These are phyloP conservation scores for Lamellibrachia satsuma DNA, from an alignment of 2,888 invertebrate genomes.

Conservation along the genomic window DNA sequence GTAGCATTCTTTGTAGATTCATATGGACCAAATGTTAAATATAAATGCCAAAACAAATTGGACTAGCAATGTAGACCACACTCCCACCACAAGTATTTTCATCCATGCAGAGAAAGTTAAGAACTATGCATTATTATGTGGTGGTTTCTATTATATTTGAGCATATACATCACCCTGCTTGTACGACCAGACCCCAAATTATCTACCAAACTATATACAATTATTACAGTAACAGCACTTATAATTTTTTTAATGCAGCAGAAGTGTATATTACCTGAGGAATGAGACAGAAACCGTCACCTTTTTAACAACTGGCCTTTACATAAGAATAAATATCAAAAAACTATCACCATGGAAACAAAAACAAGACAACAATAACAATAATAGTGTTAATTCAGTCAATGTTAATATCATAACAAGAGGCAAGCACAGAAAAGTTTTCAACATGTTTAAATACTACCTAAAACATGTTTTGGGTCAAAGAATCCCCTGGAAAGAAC, in stretches of 20 bases:
- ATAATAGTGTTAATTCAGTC: background rate
- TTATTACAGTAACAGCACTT: background rate
- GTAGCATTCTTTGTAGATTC: background rate
- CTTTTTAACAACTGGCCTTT: background rate
- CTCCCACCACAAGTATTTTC: too few relatives aligned
- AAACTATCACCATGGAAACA: constrained; percentile 8
- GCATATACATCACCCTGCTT: background rate
- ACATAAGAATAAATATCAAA: background rate
- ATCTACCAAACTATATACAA: background rate
- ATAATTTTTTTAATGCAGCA: background rate
- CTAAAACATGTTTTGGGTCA: background rate
- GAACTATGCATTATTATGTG: background rate
- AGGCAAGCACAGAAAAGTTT: background rate
- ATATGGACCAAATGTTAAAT: background rate
- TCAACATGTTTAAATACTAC: background rate
- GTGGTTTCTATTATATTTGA: background rate
- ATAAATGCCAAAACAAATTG: background rate
- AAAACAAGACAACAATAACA: constrained; percentile 7
- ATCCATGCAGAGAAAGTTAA: background rate
- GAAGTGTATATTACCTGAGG: too few relatives aligned
- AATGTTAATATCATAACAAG: background rate
- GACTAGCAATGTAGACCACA: background rate
- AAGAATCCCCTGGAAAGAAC: constrained; percentile 3
- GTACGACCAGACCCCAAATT: background rate
- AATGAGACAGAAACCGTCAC: too few relatives aligned